Evolutionary conservation across 2,888 invertebrate species (phyloP).

Genomic region (Sinotaia quadrata): DNA sequence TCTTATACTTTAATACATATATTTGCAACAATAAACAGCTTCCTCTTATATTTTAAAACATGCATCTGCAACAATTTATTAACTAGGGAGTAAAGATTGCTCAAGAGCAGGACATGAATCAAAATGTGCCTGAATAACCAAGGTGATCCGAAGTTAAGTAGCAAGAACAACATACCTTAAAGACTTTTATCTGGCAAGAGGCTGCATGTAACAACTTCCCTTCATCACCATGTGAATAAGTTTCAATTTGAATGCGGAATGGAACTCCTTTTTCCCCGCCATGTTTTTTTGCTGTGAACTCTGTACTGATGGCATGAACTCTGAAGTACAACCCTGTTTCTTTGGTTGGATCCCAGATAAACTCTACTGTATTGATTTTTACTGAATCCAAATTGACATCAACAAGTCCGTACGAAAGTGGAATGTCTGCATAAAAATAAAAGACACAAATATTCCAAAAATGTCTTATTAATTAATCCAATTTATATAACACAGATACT

Average conservation of each 20-base stretch:
- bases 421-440: constrained; percentile 86
- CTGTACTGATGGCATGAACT: constrained; percentile 94
- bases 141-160: too few species aligned
- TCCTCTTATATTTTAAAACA: too few species aligned
- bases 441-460: too few species aligned
- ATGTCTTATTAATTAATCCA: too few species aligned
- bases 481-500: too few species aligned
- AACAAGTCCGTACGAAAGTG: constrained; percentile 91
- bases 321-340: constrained; percentile 96
- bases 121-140: too few species aligned
- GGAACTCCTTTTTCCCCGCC: constrained; percentile 99
- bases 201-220: constrained; percentile 87
- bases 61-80: too few species aligned
- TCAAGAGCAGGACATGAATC: too few species aligned
- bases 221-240: constrained; percentile 77
- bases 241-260: constrained; percentile 95
- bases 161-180: constrained; percentile 74
- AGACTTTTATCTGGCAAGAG: constrained; percentile 95
- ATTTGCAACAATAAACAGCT: too few species aligned
- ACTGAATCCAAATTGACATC: constrained; percentile 83
- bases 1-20: too few species aligned
- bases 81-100: too few species aligned
- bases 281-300: constrained; percentile 97
- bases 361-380: constrained; percentile 86
- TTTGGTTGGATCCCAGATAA: constrained; percentile 96